Conservation (phyloP, 23 tunicate genomes). For the Clavelina lepadiformis region DNA sequence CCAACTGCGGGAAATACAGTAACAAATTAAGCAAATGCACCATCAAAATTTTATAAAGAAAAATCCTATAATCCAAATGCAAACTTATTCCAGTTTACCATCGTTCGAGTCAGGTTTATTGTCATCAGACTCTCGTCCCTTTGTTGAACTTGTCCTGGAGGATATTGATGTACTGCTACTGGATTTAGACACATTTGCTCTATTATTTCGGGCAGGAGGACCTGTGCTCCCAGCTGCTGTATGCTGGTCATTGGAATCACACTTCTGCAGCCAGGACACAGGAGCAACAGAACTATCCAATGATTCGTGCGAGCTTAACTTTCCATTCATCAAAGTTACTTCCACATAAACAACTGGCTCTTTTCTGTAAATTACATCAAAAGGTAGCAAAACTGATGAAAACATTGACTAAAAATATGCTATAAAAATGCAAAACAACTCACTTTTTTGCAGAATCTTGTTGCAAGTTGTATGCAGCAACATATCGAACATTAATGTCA, state of each 20-base stretch:
- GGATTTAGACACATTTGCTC: too few species aligned
- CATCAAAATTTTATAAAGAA: too few species aligned
- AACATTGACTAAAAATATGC: not conserved
- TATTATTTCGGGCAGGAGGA: too few species aligned
- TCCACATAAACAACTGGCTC: conserved; percentile 57
- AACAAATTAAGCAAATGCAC: too few species aligned
- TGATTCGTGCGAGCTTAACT: not conserved
- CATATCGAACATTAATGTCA: conserved; percentile 34
- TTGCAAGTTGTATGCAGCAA: conserved; percentile 25
- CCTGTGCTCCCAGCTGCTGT: too few species aligned
- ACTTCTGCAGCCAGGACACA: conserved; percentile 18
- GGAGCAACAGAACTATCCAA: conserved; percentile 14
- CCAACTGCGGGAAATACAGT: too few species aligned
- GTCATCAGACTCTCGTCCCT: too few species aligned
- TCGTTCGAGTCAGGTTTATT: conserved; percentile 4
- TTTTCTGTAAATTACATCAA: conserved; percentile 25
- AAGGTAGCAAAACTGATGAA: too few species aligned
- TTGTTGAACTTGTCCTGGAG: too few species aligned
- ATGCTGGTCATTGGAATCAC: too few species aligned
- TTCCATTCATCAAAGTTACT: conserved; percentile 31
- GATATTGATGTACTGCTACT: too few species aligned
- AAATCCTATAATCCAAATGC: not conserved
- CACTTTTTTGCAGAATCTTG: not conserved
- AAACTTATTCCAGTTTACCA: not conserved
- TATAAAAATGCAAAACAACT: not conserved